Evolutionary conservation across 2,888 invertebrate genomes (phyloP), one percentile per base, ranked within the genome.

Genomic region (Callimorpha dominula): DNA sequence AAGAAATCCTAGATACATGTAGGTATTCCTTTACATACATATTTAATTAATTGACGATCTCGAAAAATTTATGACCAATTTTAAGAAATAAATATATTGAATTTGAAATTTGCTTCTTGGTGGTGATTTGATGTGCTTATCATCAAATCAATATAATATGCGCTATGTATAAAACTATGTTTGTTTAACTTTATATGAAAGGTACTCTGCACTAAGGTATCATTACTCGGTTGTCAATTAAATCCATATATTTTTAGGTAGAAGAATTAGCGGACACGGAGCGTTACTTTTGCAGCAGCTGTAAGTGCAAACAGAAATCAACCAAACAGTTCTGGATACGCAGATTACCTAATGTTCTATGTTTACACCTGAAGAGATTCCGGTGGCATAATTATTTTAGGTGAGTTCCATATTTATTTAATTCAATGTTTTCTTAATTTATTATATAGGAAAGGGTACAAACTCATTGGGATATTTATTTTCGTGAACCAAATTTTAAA

Each of bases 241-340:
- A 20, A 14, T 31, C 17, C 17, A 46, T 17, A 31, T 65, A 1
- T 54, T 78, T 91, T 68, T 92, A 97, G 96, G 96, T 98, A 65
- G 98, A 98, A 91, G 98, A 98, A 89, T 90, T 98, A 77, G 97
- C 98, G 12, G 98, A 98, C 87, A 97, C 97, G 71, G 98, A 98
- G 89, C 96, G 98, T 50, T 98, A 98, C 89, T 97, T 97, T 92
- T 98, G 98, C 93, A 97, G 97, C 89, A 97, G 97, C 86, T 98
- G 98, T 90, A 97, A 98, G 91, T 97, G 97, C 88, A 97, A 97
- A 89, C 98, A 98, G 90, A 96, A 97, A 83, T 98, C 98, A 11
- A 98, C 98, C 17, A 98, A 98, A 91, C 97, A 98, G 91, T 98
- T 98, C 93, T 97, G 98, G 97, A 97, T 98, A 86, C 96, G 97